Evolutionary conservation across 2,888 invertebrate genomes (phyloP).

Genomic region (Sericinus montela): DNA sequence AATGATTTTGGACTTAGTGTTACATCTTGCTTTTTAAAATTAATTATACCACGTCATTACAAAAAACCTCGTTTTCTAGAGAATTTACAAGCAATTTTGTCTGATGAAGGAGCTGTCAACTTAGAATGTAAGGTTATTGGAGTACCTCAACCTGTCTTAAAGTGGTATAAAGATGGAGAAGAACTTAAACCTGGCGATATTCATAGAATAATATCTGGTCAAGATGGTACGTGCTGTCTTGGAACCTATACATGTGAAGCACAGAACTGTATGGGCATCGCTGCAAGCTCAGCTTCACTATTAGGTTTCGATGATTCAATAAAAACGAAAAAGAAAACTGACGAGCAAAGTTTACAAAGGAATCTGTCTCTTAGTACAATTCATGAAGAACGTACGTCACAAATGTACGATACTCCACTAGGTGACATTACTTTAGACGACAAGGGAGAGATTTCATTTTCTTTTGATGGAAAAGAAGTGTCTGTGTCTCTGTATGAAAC

Average conservation of each 20-base stretch:
- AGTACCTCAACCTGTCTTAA: slow-evolving; percentile 92
- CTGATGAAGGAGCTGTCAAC: slow-evolving; percentile 94
- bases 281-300: slow-evolving; percentile 92
- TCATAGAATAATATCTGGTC: slow-evolving; percentile 92
- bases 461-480: slow-evolving; percentile 94
- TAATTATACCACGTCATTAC: slow-evolving; percentile 92
- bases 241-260: slow-evolving; percentile 96
- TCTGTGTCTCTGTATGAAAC: slow-evolving; percentile 95
- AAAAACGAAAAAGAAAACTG: slow-evolving; percentile 71
- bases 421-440: slow-evolving; percentile 89
- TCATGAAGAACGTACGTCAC: slow-evolving; percentile 93
- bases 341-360: slow-evolving; percentile 80
- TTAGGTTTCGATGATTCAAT: slow-evolving; percentile 90
- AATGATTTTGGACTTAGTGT: slow-evolving; percentile 94
- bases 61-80: slow-evolving; percentile 93
- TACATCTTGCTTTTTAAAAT: slow-evolving; percentile 91
- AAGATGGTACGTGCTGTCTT: slow-evolving; percentile 93
- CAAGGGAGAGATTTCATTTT: slow-evolving; percentile 92
- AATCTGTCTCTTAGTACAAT: slow-evolving; percentile 94
- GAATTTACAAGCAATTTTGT: slow-evolving; percentile 89
- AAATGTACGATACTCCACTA: slow-evolving; percentile 90
- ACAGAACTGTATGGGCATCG: slow-evolving; percentile 93
- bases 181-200: slow-evolving; percentile 95
- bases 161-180: slow-evolving; percentile 95
- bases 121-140: slow-evolving; percentile 96